Percentiles rank a stretch among this genome's conserved stretches.
phyloP scores from a whole-genome alignment of 2,888 invertebrate genomes.

The Luperina nickerlii region DNA sequence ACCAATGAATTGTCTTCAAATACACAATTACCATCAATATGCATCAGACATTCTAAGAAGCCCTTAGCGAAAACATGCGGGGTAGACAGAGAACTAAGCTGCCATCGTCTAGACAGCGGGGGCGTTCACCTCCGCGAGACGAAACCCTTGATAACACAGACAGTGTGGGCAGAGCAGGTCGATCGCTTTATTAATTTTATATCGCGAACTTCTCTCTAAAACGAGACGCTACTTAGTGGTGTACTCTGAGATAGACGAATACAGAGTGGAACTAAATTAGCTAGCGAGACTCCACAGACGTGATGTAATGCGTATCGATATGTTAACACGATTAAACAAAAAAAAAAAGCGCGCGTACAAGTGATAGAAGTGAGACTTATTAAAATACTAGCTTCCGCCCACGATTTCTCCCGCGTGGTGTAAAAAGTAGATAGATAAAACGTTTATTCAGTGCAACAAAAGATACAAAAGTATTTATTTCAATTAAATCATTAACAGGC shows the following conservation, averaged over 20 bases:
- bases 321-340: background rate
- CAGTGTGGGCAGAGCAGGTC: slow-evolving; percentile 27
- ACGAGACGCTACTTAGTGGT: background rate
- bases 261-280: background rate
- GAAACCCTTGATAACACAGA: slow-evolving; percentile 25
- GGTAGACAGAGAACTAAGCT: slow-evolving; percentile 35
- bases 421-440: no score
- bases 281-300: background rate
- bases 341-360: background rate
- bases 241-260: background rate
- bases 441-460: no score
- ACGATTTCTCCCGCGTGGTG: no score
- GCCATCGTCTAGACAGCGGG: slow-evolving; percentile 36
- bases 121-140: slow-evolving; percentile 31
- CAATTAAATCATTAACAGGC: no score
- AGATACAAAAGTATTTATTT: no score
- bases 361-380: no score
- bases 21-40: background rate
- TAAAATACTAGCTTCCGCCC: no score
- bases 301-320: background rate
- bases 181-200: slow-evolving; percentile 3
- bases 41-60: slow-evolving; percentile 20
- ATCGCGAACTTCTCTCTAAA: background rate
- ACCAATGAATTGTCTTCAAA: background rate
- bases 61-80: slow-evolving; percentile 19